These are phyloP conservation scores for Microplitis mediator DNA, from an alignment of 1,140 invertebrate species.

Conservation along the genomic window DNA sequence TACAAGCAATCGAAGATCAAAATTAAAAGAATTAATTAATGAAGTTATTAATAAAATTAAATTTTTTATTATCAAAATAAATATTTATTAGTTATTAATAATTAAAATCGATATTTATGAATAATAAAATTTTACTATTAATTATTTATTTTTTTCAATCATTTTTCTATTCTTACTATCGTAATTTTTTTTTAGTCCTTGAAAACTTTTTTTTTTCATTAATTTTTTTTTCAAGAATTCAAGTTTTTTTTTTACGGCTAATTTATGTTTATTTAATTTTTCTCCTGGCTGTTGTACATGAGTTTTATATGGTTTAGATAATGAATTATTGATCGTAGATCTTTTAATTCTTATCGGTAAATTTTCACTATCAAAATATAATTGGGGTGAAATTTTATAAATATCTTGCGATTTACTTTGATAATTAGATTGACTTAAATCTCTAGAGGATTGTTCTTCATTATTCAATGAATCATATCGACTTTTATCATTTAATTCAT, in stretches of 20 bases:
- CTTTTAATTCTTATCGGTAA: conserved; percentile 18
- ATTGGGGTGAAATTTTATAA: not conserved
- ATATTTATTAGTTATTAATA: not conserved
- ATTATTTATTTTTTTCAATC: not conserved
- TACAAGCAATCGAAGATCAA: too few species aligned
- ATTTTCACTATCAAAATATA: conserved; percentile 15
- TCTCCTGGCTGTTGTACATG: not conserved
- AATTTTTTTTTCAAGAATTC: not conserved
- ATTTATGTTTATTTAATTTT: not conserved
- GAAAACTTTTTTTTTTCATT: not conserved
- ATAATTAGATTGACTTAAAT: not conserved
- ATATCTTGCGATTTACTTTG: not conserved
- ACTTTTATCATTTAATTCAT: conserved; percentile 9
- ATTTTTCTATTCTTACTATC: too few species aligned
- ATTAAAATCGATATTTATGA: too few species aligned
- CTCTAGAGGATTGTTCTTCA: not conserved
- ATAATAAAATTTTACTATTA: not conserved
- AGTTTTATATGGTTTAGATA: not conserved
- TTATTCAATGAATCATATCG: not conserved
- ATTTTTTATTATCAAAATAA: not conserved
- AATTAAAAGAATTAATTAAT: too few species aligned
- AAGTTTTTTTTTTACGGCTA: not conserved
- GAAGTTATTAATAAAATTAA: not conserved
- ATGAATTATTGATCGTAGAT: not conserved
- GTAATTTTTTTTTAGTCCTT: too few species aligned